These are phyloP conservation scores for Eucera pruinosa DNA, from an alignment of 2,888 invertebrate genomes.

Conservation along the genomic window DNA sequence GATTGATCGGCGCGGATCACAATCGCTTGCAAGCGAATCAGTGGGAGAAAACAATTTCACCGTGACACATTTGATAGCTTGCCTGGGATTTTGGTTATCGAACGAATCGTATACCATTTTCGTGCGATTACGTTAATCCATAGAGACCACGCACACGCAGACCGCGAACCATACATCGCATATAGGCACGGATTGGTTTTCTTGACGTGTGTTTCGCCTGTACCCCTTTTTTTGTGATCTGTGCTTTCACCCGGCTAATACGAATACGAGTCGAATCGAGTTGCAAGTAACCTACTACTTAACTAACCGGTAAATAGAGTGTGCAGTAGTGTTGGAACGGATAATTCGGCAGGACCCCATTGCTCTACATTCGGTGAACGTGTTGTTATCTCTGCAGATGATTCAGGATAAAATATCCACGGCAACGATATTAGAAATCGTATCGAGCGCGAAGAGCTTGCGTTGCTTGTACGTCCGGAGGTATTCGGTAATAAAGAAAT, in stretches of 20 bases:
- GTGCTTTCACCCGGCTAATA: conserved; percentile 23
- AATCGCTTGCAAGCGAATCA: conserved; percentile 47
- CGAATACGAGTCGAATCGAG: too few relatives aligned
- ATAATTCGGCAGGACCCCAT: too few relatives aligned
- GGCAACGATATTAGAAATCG: conserved; percentile 90
- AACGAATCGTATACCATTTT: background rate
- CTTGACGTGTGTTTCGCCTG: too few relatives aligned
- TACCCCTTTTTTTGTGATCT: too few relatives aligned
- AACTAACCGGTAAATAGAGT: conserved; percentile 26
- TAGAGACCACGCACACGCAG: too few relatives aligned
- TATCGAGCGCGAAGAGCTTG: conserved; percentile 87
- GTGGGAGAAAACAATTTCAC: conserved; percentile 46
- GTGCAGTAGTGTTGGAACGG: too few relatives aligned
- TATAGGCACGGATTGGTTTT: conserved; percentile 22
- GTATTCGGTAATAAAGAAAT: conserved; percentile 89
- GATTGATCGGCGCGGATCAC: conserved; percentile 43
- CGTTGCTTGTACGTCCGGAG: conserved; percentile 88
- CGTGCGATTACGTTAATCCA: background rate
- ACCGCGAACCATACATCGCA: too few relatives aligned
- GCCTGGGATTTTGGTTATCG: conserved; percentile 16
- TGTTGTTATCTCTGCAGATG: conserved; percentile 87
- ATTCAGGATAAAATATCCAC: conserved; percentile 92
- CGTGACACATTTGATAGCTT: conserved; percentile 57
- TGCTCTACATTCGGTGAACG: background rate
- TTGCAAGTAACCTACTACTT: conserved; percentile 15